phyloP scores from a whole-genome alignment of 2,888 invertebrate genomes.

The Heliconius aoede region DNA sequence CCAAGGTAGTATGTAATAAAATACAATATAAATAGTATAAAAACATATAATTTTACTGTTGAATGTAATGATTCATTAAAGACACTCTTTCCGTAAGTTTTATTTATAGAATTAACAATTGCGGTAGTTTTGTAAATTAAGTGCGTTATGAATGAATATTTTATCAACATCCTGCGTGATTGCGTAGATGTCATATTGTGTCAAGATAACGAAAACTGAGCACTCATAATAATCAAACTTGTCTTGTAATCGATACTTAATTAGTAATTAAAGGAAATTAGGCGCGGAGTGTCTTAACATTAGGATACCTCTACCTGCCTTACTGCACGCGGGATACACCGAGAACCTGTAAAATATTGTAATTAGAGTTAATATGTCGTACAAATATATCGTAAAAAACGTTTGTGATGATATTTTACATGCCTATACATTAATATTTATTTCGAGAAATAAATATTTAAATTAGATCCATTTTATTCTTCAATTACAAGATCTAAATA shows the following conservation, averaged over 20 bases:
- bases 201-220: conserved; percentile 50
- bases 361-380: too few relatives aligned
- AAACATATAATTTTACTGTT: not conserved
- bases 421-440: not conserved
- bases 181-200: conserved; percentile 61
- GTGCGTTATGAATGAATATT: conserved; percentile 67
- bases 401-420: not conserved
- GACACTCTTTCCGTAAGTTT: conserved; percentile 45
- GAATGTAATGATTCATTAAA: conserved; percentile 48
- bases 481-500: not conserved
- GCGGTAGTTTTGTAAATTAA: conserved; percentile 56
- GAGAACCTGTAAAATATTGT: not conserved
- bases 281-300: too few relatives aligned
- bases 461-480: not conserved
- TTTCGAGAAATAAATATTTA: not conserved
- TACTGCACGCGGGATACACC: not conserved
- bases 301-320: not conserved
- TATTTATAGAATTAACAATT: conserved; percentile 64
- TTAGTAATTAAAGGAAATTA: not conserved
- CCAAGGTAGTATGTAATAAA: not conserved
- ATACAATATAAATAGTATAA: not conserved
- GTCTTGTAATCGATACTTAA: not conserved
- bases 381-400: too few relatives aligned
- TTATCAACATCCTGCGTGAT: conserved; percentile 75
- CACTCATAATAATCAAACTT: conserved; percentile 26